These are phyloP conservation scores for Sminthurinus aureus DNA, from an alignment of 2,888 invertebrate genomes.

Conservation along the genomic window DNA sequence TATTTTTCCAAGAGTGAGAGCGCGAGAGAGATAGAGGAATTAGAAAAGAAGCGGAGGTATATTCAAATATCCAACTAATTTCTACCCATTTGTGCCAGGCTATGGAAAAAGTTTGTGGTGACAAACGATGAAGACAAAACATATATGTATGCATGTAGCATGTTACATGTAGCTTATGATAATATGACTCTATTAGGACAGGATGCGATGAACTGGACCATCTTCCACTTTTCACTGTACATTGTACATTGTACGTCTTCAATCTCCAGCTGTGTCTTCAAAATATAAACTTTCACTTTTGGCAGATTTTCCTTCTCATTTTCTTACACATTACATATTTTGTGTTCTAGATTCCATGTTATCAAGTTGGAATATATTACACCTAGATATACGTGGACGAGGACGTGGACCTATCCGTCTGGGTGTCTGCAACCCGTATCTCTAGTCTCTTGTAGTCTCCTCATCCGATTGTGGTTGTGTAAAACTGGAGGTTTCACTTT, in stretches of 20 bases:
- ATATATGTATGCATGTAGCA: no score
- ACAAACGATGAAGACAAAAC: no score
- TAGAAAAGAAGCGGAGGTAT: not conserved
- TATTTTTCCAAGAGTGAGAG: no score
- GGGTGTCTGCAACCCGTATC: not conserved
- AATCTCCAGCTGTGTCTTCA: not conserved
- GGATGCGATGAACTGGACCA: no score
- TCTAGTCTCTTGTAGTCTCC: not conserved
- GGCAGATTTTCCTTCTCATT: not conserved
- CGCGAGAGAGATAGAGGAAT: no score
- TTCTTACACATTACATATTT: not conserved
- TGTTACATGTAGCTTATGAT: no score
- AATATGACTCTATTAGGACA: no score
- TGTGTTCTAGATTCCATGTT: not conserved
- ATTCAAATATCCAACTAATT: slow-evolving; percentile 19
- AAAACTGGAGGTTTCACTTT: no score
- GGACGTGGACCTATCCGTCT: no score
- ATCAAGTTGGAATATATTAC: no score
- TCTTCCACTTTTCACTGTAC: not conserved
- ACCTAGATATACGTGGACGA: no score
- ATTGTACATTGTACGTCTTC: not conserved
- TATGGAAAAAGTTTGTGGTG: no score
- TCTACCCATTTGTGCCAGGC: not conserved
- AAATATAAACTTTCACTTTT: not conserved
- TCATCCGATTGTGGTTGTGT: not conserved